These are phyloP conservation scores for Mylabris phalerata DNA, from an alignment of 1,140 invertebrate genomes.

Conservation along the genomic window DNA sequence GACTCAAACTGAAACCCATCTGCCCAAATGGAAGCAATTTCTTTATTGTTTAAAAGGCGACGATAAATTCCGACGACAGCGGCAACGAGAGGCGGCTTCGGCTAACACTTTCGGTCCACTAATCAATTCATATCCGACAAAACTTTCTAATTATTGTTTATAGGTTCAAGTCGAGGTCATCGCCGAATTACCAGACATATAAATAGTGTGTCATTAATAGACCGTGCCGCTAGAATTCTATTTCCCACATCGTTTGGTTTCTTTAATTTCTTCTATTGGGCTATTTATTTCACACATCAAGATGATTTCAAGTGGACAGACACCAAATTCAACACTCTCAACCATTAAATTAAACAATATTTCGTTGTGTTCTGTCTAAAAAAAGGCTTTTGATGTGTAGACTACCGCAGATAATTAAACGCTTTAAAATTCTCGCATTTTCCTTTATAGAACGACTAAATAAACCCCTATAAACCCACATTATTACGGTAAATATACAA, in stretches of 20 bases:
- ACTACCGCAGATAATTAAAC: no score
- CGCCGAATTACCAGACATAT: conserved; percentile 57
- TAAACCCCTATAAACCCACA: no score
- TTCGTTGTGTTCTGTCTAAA: no score
- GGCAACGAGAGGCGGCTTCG: conserved; percentile 62
- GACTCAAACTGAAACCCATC: conserved; percentile 69
- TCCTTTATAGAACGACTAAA: no score
- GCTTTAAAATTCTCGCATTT: no score
- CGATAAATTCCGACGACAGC: conserved; percentile 64
- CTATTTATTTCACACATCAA: conserved; percentile 65
- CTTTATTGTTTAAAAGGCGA: conserved; percentile 73
- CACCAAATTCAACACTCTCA: conserved; percentile 34
- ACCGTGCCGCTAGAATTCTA: conserved; percentile 72
- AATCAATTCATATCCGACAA: conserved; percentile 27
- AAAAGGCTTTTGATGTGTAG: no score
- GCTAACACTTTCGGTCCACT: conserved; percentile 37
- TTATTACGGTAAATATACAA: no score
- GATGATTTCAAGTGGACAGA: conserved; percentile 69
- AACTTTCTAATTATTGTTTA: conserved; percentile 18
- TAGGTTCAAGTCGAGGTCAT: conserved; percentile 32
- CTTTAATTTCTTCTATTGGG: conserved; percentile 84
- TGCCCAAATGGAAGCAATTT: conserved; percentile 70
- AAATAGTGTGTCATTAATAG: conserved; percentile 84
- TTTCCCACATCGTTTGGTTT: conserved; percentile 82
- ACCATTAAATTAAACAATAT: no score